phyloP scores from a whole-genome alignment of 2,113 vertebrate genomes.

The Petrocephalus zakoni region DNA sequence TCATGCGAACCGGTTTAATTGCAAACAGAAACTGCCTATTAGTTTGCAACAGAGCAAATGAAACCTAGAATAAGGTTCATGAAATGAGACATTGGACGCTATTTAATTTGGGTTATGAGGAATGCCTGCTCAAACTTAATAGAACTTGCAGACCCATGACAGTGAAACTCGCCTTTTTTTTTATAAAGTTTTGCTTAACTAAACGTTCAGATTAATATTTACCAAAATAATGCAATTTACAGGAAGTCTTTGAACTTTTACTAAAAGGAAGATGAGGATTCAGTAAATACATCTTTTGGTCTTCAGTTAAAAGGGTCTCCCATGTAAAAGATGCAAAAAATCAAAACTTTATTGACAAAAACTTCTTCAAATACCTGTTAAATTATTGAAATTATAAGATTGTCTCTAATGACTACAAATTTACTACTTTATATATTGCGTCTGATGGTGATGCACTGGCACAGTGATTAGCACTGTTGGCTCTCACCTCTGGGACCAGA shows the following conservation, averaged over 20 bases:
- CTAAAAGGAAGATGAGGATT: constrained; percentile 29
- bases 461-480: background rate
- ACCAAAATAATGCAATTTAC: constrained; percentile 19
- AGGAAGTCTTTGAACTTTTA: background rate
- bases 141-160: constrained; percentile 25
- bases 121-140: constrained; percentile 34
- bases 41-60: constrained; percentile 37
- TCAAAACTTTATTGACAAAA: background rate
- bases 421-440: background rate
- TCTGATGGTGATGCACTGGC: background rate
- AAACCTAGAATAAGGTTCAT: constrained; percentile 41
- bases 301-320: background rate
- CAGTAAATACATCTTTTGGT: constrained; percentile 4
- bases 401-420: background rate
- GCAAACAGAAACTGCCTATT: constrained; percentile 33
- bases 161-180: constrained; percentile 16
- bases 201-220: constrained; percentile 26
- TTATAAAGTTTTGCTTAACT: constrained; percentile 23
- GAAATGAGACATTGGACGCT: constrained; percentile 37
- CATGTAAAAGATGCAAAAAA: background rate
- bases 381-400: background rate
- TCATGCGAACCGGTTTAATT: constrained; percentile 36
- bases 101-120: constrained; percentile 39
- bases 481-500: background rate
- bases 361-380: background rate